Base-by-base conservation (phyloP, 2,113 vertebrate genomes). In the Paraplagusia blochii region DNA sequence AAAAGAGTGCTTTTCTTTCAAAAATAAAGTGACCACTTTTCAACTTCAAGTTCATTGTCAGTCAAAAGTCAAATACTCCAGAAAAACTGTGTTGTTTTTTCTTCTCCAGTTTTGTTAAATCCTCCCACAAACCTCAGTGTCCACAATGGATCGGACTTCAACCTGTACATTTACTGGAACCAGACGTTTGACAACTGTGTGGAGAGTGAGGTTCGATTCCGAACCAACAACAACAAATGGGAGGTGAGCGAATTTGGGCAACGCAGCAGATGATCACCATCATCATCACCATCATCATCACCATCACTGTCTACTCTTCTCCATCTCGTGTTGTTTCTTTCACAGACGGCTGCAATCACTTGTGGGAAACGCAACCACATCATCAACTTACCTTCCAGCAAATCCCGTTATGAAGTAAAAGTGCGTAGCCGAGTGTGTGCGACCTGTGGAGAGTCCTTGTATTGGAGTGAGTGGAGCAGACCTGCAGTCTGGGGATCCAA, bases 391-490 rank as follows among this genome's bases (percentile, higher is more conserved):
- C 87, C 86, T 7, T 85, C 69, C 10, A 43, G 4, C 9, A 68
- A 5, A 9, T 80, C 61, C 10, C 18, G 0, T 0, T 87, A 90
- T 47, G 84, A 87, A 77, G 69, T 90, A 38, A 83, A 86, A 45
- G 89, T 86, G 16, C 74, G 55, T 33, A 77, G 71, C 42, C 81
- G 12, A 19, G 0, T 90, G 0, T 2, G 0, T 0, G 0, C 0
- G 0, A 0, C 0, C 1, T 90, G 87, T 56, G 79, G 66, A 9
- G 0, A 3, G 0, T 88, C 88, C 7, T 0, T 12, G 0, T 9
- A 40, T 39, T 91, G 89, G 90, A 90, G 90, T 45, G 66, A 85
- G n/a, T 90, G 88, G 88, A 89, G 86, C 36, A 36, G 81, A 8
- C 71, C 86, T 22, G 82, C 79, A 9, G 22, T 34, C 63, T 90